Percentiles rank a stretch among this genome's conserved stretches.
Evolutionary conservation across 2,888 invertebrate genomes (phyloP).

Genomic region (Trichacis sp.): DNA sequence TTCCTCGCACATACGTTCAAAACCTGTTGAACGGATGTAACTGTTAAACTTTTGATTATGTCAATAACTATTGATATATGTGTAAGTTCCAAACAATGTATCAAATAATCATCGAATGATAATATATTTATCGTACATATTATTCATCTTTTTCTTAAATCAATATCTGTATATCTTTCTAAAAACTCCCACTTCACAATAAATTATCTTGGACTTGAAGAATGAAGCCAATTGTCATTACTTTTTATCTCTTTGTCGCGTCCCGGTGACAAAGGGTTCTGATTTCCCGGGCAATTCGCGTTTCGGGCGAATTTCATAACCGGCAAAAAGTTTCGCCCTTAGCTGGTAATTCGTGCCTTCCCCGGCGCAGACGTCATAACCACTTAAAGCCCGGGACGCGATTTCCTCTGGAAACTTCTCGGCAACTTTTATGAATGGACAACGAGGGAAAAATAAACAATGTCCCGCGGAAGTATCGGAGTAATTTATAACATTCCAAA

Average conservation of each 20-base stretch:
- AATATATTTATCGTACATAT: too few species aligned
- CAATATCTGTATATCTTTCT: too few species aligned
- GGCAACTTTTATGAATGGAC: constrained; percentile 10
- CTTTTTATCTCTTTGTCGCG: constrained; percentile 3
- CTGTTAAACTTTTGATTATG: too few species aligned
- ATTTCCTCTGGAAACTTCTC: constrained; percentile 8
- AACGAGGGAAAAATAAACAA: constrained; percentile 12
- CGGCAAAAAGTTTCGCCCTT: constrained; percentile 8
- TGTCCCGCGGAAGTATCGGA: constrained; percentile 9
- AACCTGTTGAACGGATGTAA: too few species aligned
- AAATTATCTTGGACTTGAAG: neutral
- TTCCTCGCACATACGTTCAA: too few species aligned
- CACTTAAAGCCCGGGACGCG: constrained; percentile 4
- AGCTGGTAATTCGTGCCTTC: constrained; percentile 8
- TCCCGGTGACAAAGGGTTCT: constrained; percentile 2
- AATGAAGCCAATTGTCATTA: constrained; percentile 4
- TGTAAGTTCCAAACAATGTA: too few species aligned
- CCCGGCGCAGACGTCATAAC: constrained; percentile 2
- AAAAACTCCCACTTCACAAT: too few species aligned
- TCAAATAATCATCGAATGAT: too few species aligned
- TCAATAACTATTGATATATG: too few species aligned
- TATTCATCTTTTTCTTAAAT: too few species aligned
- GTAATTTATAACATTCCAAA: constrained; percentile 10
- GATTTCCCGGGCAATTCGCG: neutral
- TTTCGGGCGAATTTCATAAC: neutral